Conservation (phyloP, 1,140 invertebrate species). For the Heliconius himera region DNA sequence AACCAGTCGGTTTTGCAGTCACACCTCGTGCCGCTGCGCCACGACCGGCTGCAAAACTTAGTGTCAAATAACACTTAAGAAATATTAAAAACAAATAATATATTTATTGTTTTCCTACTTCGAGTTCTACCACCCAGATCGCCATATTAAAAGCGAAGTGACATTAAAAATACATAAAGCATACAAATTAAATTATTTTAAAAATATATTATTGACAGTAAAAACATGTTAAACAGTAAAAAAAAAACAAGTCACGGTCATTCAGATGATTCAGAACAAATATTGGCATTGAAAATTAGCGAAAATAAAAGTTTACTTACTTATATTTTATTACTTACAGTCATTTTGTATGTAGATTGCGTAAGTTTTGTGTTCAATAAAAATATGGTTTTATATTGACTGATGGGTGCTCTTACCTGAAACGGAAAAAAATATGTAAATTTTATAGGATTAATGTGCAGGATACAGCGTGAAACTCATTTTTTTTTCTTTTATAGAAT, state of each 20-base stretch:
- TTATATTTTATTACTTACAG: not conserved
- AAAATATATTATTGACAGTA: constrained; percentile 8
- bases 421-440: not conserved
- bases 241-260: constrained; percentile 1
- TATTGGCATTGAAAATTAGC: constrained; percentile 9
- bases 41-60: no score
- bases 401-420: not conserved
- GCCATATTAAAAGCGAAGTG: not conserved
- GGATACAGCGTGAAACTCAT: no score
- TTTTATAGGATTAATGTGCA: no score
- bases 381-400: not conserved
- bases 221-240: constrained; percentile 9
- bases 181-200: not conserved
- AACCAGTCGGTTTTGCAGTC: no score
- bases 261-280: not conserved
- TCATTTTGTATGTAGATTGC: not conserved
- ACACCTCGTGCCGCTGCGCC: no score
- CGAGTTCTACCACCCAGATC: no score
- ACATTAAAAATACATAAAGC: not conserved
- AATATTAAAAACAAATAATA: no score
- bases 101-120: no score
- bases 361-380: not conserved
- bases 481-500: no score
- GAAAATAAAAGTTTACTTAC: not conserved
- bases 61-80: no score